Percentiles rank a stretch among this genome's conserved stretches.
These are phyloP conservation scores for Aphelocoma coerulescens DNA, from an alignment of 2,113 vertebrate species.

Conservation along the genomic window DNA sequence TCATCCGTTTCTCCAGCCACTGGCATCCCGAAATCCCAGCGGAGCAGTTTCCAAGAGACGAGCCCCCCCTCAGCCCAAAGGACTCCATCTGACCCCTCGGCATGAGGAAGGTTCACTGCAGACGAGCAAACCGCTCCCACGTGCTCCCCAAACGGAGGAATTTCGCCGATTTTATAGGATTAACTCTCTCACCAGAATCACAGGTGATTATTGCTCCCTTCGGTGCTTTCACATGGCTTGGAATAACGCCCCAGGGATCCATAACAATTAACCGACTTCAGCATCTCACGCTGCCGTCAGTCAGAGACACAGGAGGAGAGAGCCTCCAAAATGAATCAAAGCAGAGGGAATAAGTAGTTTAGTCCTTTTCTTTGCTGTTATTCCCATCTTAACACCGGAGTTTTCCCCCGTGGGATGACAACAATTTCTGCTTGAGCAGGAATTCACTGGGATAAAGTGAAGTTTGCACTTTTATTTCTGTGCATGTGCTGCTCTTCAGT, in stretches of 20 bases:
- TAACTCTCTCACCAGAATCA: not conserved
- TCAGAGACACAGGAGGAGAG: not conserved
- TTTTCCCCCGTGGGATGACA: not conserved
- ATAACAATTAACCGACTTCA: not conserved
- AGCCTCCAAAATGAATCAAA: not conserved
- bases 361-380: not conserved
- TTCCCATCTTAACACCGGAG: not conserved
- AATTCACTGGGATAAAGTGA: not conserved
- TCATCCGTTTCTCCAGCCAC: not conserved
- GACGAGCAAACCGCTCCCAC: not conserved
- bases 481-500: rapidly evolving
- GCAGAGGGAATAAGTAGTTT: not conserved
- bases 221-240: not conserved
- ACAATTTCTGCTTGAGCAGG: not conserved
- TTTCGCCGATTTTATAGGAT: not conserved
- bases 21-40: not conserved
- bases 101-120: rapidly evolving
- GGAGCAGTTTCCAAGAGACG: not conserved
- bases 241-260: not conserved
- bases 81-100: not conserved
- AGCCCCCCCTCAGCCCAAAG: not conserved
- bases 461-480: not conserved
- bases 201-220: slow-evolving; percentile 9
- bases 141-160: not conserved
- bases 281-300: not conserved